phyloP scores from a whole-genome alignment of 2,888 invertebrate genomes.

The Lasioglossum vierecki region DNA sequence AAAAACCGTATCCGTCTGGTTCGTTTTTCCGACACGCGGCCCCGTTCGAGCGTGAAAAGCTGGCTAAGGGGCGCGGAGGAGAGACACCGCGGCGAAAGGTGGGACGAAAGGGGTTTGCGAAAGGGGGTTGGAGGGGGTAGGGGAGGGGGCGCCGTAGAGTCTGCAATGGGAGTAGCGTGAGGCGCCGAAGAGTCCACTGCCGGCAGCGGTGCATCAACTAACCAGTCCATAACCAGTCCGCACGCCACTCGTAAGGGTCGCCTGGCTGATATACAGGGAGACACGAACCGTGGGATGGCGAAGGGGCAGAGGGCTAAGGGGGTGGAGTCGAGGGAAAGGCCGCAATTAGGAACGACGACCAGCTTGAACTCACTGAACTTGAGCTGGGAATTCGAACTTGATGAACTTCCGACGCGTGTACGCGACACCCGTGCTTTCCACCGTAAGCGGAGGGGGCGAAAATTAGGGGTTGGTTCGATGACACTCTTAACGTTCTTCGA shows the following conservation, averaged over 20 bases:
- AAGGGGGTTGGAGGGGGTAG: slow-evolving; percentile 6
- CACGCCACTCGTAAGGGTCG: slow-evolving; percentile 56
- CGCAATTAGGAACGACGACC: slow-evolving; percentile 43
- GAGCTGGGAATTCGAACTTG: slow-evolving; percentile 45
- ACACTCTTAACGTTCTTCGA: not conserved
- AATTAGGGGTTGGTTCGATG: slow-evolving; percentile 11
- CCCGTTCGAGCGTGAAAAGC: slow-evolving; percentile 23
- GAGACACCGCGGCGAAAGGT: not conserved
- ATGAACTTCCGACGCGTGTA: slow-evolving; percentile 30
- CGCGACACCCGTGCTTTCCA: slow-evolving; percentile 9
- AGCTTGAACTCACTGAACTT: slow-evolving; percentile 44
- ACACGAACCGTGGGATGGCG: slow-evolving; percentile 4
- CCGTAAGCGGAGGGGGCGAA: not conserved
- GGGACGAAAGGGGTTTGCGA: not conserved
- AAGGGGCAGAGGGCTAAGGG: slow-evolving; percentile 30
- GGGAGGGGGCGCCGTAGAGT: slow-evolving; percentile 74
- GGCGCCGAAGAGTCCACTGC: slow-evolving; percentile 76
- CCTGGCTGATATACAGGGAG: slow-evolving; percentile 42
- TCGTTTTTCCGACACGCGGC: slow-evolving; percentile 18
- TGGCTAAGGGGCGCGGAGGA: not conserved
- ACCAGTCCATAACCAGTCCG: slow-evolving; percentile 69
- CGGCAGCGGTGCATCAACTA: slow-evolving; percentile 64
- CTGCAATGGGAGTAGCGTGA: slow-evolving; percentile 76
- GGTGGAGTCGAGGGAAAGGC: slow-evolving; percentile 28
- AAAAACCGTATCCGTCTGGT: slow-evolving; percentile 6